Evolutionary conservation across 2,113 vertebrate species (phyloP), one percentile per base, ranked within the genome.

Genomic region (Mobula hypostoma): DNA sequence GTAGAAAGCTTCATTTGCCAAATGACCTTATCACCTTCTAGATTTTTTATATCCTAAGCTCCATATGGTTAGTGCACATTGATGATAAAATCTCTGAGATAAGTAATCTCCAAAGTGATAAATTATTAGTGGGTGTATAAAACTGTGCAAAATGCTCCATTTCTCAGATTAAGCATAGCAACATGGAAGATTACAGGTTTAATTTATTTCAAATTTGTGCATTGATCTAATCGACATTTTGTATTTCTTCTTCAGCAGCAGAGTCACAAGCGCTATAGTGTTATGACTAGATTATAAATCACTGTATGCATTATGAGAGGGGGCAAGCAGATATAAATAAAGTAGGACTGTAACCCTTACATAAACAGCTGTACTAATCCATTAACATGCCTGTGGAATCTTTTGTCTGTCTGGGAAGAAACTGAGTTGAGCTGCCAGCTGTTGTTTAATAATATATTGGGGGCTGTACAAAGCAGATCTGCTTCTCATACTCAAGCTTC

Each of bases 401-500:
- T 66, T 92, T 92, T 72, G 36, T 92, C 90, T 48, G 68, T 19
- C 17, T 48, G 90, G 61, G 40, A 48, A 19, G 68, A 36, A 9
- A 72, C 70, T 92, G 66, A 48, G 36, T 72, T 92, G 36, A 48
- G 36, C 40, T 74, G 66, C 68, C 32, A 27, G 90, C 90, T 92
- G 90, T 74, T 48, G 90, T 72, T 72, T 92, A 92, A 92, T 92
- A 72, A 48, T 40, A 92, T 19, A 92, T 27, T 14, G 24, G 61
- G 2, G 24, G 4, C 32, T 92, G 36, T 48, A 92, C 66, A 40
- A 70, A 48, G 72, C n/a, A 91, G 88, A n/a, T 70, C 8, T 72
- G 90, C 7, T 74, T 74, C 19, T 21, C 63, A 72, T 68, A 92
- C 3, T 9, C 36, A 70, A 36, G 68, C 27, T 92, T 74, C 88